Percentiles rank a stretch among this genome's conserved stretches.
phyloP scores from a whole-genome alignment of 2,113 vertebrate genomes.

The Trachemys scripta region DNA sequence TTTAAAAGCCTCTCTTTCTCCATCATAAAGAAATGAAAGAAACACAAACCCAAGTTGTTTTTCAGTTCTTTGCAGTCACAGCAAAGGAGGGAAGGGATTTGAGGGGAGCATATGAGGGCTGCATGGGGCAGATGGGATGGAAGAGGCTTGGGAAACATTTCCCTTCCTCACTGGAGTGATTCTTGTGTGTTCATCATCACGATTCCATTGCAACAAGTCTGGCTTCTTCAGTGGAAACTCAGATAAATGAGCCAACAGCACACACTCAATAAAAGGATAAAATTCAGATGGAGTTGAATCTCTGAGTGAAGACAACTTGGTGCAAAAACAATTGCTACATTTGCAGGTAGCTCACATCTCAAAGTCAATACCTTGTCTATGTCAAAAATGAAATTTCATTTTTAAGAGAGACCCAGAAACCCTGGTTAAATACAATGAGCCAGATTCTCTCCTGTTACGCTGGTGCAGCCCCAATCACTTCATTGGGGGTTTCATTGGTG shows the following conservation, averaged over 20 bases:
- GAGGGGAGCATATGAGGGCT: not conserved
- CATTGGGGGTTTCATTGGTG: not conserved
- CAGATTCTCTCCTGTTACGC: constrained; percentile 1
- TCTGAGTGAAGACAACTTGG: not conserved
- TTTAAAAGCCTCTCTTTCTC: not conserved
- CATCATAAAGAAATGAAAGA: not conserved
- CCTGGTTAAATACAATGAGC: constrained; percentile 9
- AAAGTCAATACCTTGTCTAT: not conserved
- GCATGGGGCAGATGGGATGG: not conserved
- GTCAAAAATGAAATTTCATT: constrained; percentile 37
- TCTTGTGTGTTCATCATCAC: not conserved
- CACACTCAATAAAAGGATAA: not conserved
- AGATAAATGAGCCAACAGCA: not conserved
- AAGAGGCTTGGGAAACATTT: not conserved
- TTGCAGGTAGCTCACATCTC: not conserved
- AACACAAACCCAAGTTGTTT: not conserved
- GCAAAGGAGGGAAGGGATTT: accelerated
- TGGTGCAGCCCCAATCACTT: constrained; percentile 12
- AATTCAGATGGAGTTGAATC: not conserved
- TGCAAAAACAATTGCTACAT: not conserved
- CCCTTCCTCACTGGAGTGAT: not conserved
- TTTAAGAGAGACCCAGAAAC: constrained; percentile 7
- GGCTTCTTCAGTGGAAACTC: not conserved
- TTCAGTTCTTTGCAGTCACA: not conserved
- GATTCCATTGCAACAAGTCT: not conserved